These are phyloP conservation scores for Dromococcyx pavoninus DNA, from an alignment of 2,797 vertebrate species.

Conservation along the genomic window DNA sequence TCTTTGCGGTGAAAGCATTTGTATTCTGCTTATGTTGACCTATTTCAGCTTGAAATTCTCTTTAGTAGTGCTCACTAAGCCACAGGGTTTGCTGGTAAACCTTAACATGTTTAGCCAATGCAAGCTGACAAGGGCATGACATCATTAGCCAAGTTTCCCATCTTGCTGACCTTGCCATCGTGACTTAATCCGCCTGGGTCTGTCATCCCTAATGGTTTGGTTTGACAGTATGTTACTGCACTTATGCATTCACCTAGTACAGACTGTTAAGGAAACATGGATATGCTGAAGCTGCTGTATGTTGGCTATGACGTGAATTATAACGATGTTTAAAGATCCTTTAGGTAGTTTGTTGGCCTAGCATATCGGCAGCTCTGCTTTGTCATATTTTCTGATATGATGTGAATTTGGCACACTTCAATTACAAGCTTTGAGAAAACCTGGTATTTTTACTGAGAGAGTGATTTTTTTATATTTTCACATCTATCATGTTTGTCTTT, in stretches of 20 bases:
- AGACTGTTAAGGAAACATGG: not conserved
- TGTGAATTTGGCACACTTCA: not conserved
- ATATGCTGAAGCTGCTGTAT: not conserved
- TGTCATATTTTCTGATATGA: not conserved
- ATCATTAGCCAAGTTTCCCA: conserved; percentile 61
- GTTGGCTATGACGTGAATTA: not conserved
- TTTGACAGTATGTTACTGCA: not conserved
- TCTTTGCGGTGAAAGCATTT: not conserved
- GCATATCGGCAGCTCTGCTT: not conserved
- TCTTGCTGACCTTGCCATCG: conserved; percentile 38
- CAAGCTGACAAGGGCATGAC: conserved; percentile 57
- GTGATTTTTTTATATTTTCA: not conserved
- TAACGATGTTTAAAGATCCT: not conserved
- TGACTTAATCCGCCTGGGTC: not conserved
- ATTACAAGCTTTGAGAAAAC: not conserved
- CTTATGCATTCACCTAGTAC: not conserved
- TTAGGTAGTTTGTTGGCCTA: not conserved
- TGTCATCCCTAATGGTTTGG: conserved; percentile 9
- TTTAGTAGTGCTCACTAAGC: not conserved
- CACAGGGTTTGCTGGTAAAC: conserved; percentile 37
- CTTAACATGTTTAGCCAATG: conserved; percentile 4
- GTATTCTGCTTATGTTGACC: not conserved
- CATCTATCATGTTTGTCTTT: not conserved
- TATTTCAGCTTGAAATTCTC: conserved; percentile 42
- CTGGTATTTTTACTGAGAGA: not conserved